Evolutionary conservation across 2,113 vertebrate species (phyloP), one percentile per base, ranked within the genome.

Genomic region (Lutjanus erythropterus): DNA sequence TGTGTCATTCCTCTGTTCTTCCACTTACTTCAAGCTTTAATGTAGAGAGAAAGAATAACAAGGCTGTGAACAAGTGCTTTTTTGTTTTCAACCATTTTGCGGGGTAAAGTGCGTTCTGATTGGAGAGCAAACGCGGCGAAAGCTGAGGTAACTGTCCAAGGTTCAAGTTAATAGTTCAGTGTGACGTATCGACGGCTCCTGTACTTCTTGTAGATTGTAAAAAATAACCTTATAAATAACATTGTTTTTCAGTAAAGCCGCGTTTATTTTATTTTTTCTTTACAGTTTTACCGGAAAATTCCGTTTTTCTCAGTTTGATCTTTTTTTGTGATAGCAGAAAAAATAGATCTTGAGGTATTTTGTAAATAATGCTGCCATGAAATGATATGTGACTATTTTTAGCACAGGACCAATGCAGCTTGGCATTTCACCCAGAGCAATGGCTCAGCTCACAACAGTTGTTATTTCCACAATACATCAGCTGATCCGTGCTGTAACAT

Each of bases 1-100:
- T 81, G 79, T 91, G 77, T 78, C 75, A 46, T 74, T 71, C 62
- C 59, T 85, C 73, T 90, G 74, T 90, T 83, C 79, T 80, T 82
- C 70, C 60, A 59, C 73, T 52, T 55, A 74, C 52, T 68, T 56
- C 11, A 80, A 60, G 50, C 68, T 74, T 67, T 75, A 67, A 87
- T 88, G 65, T 79, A 44, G 61, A 84, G 82, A 82, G 67, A 70
- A 76, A 77, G 81, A 75, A 82, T 81, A 73, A 81, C 83, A 73
- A 46, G 64, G 75, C 75, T 60, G 19, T 41, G 81, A 83, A 86
- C 33, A 71, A 76, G 72, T 74, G 75, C 53, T 75, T 87, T 88
- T 82, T 85, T 53, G 39, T 84, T 84, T 90, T 75, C 31, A 73
- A 70, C 23, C 27, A 60, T 77, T 74, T 53, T 75, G 3, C 59